phyloP scores from a whole-genome alignment of 2,113 vertebrate species.

The Xiphophorus maculatus region DNA sequence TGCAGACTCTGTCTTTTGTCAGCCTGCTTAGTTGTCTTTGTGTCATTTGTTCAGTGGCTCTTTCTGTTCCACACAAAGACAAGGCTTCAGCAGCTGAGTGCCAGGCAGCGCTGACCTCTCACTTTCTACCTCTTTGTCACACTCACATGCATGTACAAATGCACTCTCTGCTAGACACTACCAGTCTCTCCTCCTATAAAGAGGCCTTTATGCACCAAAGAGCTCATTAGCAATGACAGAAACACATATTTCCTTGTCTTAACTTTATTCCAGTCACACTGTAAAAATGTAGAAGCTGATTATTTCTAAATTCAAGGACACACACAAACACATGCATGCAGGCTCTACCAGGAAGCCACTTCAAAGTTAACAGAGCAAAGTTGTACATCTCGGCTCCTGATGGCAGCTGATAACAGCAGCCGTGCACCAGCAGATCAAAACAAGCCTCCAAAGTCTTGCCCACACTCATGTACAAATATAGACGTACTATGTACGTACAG shows the following conservation, averaged over 20 bases:
- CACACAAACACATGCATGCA: not conserved
- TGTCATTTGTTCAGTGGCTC: slow-evolving; percentile 6
- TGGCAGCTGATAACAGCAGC: slow-evolving; percentile 11
- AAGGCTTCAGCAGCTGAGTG: slow-evolving; percentile 49
- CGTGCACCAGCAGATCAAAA: not conserved
- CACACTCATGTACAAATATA: slow-evolving; percentile 1
- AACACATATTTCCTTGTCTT: not conserved
- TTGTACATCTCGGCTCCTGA: slow-evolving; percentile 23
- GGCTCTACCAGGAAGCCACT: slow-evolving; percentile 17
- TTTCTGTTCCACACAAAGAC: slow-evolving; percentile 23
- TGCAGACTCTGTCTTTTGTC: slow-evolving; percentile 22
- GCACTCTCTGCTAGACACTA: slow-evolving; percentile 46
- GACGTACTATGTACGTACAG: not conserved
- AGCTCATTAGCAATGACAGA: slow-evolving; percentile 5
- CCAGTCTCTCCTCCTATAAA: slow-evolving; percentile 57
- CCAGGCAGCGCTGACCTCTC: slow-evolving; percentile 63
- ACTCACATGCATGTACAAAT: slow-evolving; percentile 37
- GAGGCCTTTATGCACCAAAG: slow-evolving; percentile 47
- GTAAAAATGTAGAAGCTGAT: not conserved
- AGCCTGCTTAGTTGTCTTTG: not conserved
- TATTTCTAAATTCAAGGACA: not conserved
- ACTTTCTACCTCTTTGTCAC: slow-evolving; percentile 43
- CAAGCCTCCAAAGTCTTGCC: not conserved
- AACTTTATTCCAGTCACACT: not conserved
- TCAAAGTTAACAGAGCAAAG: slow-evolving; percentile 1